Percentiles rank a stretch among this genome's conserved stretches.
Evolutionary conservation across 2,797 vertebrate species (phyloP).

Genomic region (Sebastes matsubarae): DNA sequence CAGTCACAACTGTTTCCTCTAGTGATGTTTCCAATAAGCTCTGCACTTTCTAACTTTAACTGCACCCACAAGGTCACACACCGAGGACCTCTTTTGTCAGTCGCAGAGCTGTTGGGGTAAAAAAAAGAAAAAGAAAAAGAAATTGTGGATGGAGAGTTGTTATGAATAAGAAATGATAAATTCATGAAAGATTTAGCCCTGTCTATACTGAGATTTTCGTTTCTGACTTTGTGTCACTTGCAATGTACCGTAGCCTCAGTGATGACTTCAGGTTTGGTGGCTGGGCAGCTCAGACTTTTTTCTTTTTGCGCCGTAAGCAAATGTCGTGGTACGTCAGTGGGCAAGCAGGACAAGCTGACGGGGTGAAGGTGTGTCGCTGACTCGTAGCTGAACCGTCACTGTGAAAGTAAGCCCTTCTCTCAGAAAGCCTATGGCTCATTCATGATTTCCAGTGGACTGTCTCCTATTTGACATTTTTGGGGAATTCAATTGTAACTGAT

Average conservation of each 20-base stretch:
- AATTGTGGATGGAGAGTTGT: conserved; percentile 58
- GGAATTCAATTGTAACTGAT: not conserved
- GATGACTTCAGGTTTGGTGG: conserved; percentile 68
- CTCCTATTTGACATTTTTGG: not conserved
- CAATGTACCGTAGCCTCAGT: conserved; percentile 64
- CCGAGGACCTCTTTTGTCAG: conserved; percentile 34
- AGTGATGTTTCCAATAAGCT: conserved; percentile 13
- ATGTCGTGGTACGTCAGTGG: conserved; percentile 42
- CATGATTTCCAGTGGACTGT: not conserved
- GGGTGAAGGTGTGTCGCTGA: conserved; percentile 25
- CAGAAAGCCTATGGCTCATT: not conserved
- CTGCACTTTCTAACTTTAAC: conserved; percentile 54
- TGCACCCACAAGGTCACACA: conserved; percentile 46
- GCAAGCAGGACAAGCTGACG: conserved; percentile 24
- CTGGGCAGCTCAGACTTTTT: conserved; percentile 25
- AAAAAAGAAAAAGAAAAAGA: not conserved
- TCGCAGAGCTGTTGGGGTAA: not conserved
- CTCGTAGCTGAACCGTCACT: conserved; percentile 6
- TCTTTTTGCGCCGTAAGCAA: conserved; percentile 68
- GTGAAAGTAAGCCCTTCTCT: not conserved
- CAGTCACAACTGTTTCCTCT: conserved; percentile 25
- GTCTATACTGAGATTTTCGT: conserved; percentile 78
- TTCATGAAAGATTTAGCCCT: conserved; percentile 81
- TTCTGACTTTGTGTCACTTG: conserved; percentile 79
- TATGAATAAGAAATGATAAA: conserved; percentile 83